Conservation (phyloP, 2,888 invertebrate species). For the Melinopterus prodromus region DNA sequence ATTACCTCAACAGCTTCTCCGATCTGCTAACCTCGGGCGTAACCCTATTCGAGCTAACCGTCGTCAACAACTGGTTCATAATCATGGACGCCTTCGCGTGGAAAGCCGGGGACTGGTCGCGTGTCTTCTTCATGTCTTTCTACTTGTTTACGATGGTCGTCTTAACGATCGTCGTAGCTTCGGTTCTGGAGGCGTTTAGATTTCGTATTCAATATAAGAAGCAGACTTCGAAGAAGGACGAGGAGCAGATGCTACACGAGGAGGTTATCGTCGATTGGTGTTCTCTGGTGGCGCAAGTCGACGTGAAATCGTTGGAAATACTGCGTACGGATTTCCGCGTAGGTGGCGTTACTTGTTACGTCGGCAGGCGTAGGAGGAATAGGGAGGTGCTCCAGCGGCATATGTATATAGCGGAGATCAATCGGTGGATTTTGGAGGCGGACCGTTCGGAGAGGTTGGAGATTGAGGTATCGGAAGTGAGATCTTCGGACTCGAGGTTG, state of each 20-base stretch:
- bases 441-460: slow-evolving; percentile 62
- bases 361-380: slow-evolving; percentile 78
- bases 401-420: slow-evolving; percentile 80
- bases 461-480: slow-evolving; percentile 26
- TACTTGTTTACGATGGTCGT: slow-evolving; percentile 91
- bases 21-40: slow-evolving; percentile 74
- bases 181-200: slow-evolving; percentile 86
- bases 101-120: slow-evolving; percentile 72
- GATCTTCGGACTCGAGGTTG: slow-evolving; percentile 33
- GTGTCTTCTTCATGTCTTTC: slow-evolving; percentile 89
- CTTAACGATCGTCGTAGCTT: slow-evolving; percentile 89
- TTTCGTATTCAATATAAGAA: slow-evolving; percentile 88
- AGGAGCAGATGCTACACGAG: slow-evolving; percentile 79
- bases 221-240: slow-evolving; percentile 79
- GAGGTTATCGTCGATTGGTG: slow-evolving; percentile 78
- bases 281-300: slow-evolving; percentile 63
- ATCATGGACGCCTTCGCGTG: slow-evolving; percentile 87
- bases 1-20: slow-evolving; percentile 87
- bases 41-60: slow-evolving; percentile 87
- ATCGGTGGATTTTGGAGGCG: slow-evolving; percentile 77
- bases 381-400: slow-evolving; percentile 78
- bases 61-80: slow-evolving; percentile 93
- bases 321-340: slow-evolving; percentile 62
- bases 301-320: slow-evolving; percentile 63
- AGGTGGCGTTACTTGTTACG: slow-evolving; percentile 70